Conservation (phyloP, 2,797 vertebrate species). For the Neosalanx taihuensis region DNA sequence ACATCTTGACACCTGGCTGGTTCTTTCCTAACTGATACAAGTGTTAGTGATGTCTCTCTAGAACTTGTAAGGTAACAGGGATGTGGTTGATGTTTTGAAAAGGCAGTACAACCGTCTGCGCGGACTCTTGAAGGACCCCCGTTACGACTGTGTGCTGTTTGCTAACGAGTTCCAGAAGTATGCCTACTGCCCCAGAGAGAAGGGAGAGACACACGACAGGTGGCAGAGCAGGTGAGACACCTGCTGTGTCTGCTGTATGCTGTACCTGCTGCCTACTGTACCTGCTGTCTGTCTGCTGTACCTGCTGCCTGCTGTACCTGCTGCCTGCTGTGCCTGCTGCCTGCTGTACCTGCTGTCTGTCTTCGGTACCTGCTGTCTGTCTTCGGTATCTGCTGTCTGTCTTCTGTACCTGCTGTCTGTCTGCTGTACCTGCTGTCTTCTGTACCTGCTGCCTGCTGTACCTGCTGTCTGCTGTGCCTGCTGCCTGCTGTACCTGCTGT, state of each 20-base stretch:
- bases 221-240: constrained; percentile 88
- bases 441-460: too few species aligned
- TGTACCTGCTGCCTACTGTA: background rate
- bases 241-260: background rate
- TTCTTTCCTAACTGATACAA: background rate
- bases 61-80: background rate
- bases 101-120: constrained; percentile 89
- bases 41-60: too few species aligned
- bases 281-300: too few species aligned
- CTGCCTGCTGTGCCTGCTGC: too few species aligned
- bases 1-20: background rate
- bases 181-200: constrained; percentile 83
- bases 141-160: constrained; percentile 85
- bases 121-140: constrained; percentile 84
- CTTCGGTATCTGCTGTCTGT: too few species aligned
- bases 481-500: too few species aligned
- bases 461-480: too few species aligned
- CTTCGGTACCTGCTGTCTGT: too few species aligned
- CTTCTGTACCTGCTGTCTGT: too few species aligned
- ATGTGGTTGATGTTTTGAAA: constrained; percentile 17
- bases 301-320: too few species aligned
- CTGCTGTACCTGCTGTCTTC: too few species aligned
- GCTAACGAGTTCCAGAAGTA: constrained; percentile 90
- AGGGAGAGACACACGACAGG: constrained; percentile 83
- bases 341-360: too few species aligned